A percentile compares a stretch with the other conserved stretches of the same genome.
Conservation (phyloP, 2,888 invertebrate species). For the Orchesella flavescens region DNA sequence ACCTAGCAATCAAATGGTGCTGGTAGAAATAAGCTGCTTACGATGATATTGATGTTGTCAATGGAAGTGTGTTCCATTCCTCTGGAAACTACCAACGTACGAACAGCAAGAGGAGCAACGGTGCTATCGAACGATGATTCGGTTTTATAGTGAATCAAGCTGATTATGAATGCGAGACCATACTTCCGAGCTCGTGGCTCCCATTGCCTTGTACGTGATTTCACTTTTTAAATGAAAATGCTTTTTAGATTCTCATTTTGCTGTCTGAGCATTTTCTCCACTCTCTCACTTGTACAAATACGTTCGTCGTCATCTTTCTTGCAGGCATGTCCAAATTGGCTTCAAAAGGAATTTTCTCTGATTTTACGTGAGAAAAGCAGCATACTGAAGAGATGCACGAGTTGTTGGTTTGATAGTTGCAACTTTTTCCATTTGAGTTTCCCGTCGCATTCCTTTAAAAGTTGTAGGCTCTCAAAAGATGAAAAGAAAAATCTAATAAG, state of each 20-base stretch:
- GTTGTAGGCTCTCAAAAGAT: background rate
- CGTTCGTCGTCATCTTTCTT: conserved; percentile 4
- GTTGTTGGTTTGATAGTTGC: background rate
- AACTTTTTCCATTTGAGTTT: conserved; percentile 4
- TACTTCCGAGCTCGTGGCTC: conserved; percentile 59
- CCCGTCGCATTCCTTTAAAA: too few relatives aligned
- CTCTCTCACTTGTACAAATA: background rate
- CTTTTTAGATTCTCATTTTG: conserved; percentile 61
- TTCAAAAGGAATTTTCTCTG: conserved; percentile 34
- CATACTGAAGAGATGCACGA: conserved; percentile 19
- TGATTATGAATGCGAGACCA: conserved; percentile 56
- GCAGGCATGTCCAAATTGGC: conserved; percentile 31
- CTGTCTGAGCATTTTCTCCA: conserved; percentile 44
- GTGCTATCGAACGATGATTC: too few relatives aligned
- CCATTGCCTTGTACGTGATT: conserved; percentile 56
- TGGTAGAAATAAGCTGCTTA: too few relatives aligned
- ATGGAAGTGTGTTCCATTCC: background rate
- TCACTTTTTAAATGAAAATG: conserved; percentile 65
- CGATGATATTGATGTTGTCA: background rate
- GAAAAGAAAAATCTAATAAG: too few relatives aligned
- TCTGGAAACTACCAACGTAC: background rate
- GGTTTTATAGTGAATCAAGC: background rate
- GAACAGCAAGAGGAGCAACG: too few relatives aligned
- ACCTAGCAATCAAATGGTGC: too few relatives aligned
- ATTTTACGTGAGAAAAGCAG: conserved; percentile 42